Conservation (phyloP, 1,140 invertebrate species). For the Agraylea sexmaculata region DNA sequence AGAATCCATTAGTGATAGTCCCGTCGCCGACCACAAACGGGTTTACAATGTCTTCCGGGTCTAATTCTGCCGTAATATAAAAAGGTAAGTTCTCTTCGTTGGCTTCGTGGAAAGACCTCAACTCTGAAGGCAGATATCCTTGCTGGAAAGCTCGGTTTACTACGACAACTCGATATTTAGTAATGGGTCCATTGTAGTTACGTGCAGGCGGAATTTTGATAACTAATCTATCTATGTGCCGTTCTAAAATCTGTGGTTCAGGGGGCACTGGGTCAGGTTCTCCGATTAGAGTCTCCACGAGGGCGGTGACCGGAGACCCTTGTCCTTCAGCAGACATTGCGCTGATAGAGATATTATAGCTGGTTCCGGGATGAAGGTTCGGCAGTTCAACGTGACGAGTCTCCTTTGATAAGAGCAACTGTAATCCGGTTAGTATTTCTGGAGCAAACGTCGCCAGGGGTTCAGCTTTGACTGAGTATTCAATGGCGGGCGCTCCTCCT, state of each 20-base stretch:
- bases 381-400: constrained; percentile 40
- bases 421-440: constrained; percentile 24
- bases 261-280: constrained; percentile 52
- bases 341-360: constrained; percentile 55
- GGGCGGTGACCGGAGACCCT: constrained; percentile 41
- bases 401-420: constrained; percentile 39
- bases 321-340: constrained; percentile 48
- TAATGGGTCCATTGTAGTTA: constrained; percentile 65
- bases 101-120: constrained; percentile 47
- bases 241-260: constrained; percentile 47
- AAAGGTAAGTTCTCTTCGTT: constrained; percentile 50
- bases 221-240: constrained; percentile 43
- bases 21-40: constrained; percentile 70
- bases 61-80: constrained; percentile 70
- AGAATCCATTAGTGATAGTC: constrained; percentile 58
- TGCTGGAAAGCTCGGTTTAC: constrained; percentile 49
- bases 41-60: constrained; percentile 41
- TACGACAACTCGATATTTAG: constrained; percentile 58
- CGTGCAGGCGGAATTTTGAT: constrained; percentile 47
- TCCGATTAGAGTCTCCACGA: constrained; percentile 55
- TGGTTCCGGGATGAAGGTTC: constrained; percentile 57
- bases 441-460: constrained; percentile 37
- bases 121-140: constrained; percentile 44
- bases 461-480: constrained; percentile 36
- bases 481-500: constrained; percentile 31